Base-by-base conservation (phyloP, 2,888 invertebrate species). In the Helicoverpa assulta region DNA sequence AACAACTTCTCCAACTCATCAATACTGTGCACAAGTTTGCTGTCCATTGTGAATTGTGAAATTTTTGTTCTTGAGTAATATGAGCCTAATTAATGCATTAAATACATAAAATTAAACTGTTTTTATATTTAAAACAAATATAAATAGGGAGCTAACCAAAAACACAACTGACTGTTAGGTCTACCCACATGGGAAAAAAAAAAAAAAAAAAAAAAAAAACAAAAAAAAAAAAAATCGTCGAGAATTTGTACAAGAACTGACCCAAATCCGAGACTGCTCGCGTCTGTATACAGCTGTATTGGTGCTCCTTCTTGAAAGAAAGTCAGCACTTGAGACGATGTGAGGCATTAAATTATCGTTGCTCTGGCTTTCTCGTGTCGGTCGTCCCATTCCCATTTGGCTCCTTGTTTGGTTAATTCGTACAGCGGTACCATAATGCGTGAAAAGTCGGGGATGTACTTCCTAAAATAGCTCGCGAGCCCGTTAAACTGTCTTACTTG, bases 381-480 rank as follows among this genome's bases (percentile, higher is more conserved):
- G 0, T 76, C 54, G 8, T 26, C 73, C 83, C 62, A 62, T 54
- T 54, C 7, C 76, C 72, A 82, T 54, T 73, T 76, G 0, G 64
- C 59, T 0, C 57, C 73, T n/a, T 81, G 51, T 65, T 83, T 80
- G 0, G 85, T 85, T 2, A 85, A 29, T 5, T 62, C 65, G 16
- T 82, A 84, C 0, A 84, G 50, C 0, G 84, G 83, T 1, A 60
- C 29, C 82, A 82, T 82, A 0, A 50, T 61, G 0, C 75, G 73
- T 0, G 82, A 54, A 18, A 82, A 84, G 51, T 83, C 58, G 0
- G 80, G 82, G 7, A 85, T 80, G 16, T 72, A 84, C 0, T 61
- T 51, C 0, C 84, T 51, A 10, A 85, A 83, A 8, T 80, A 70
- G 69, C 85, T 59, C 68, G 85, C 14, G 0, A 70, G 51, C 0